phyloP scores from a whole-genome alignment of 2,113 vertebrate genomes.

The Silurus meridionalis region DNA sequence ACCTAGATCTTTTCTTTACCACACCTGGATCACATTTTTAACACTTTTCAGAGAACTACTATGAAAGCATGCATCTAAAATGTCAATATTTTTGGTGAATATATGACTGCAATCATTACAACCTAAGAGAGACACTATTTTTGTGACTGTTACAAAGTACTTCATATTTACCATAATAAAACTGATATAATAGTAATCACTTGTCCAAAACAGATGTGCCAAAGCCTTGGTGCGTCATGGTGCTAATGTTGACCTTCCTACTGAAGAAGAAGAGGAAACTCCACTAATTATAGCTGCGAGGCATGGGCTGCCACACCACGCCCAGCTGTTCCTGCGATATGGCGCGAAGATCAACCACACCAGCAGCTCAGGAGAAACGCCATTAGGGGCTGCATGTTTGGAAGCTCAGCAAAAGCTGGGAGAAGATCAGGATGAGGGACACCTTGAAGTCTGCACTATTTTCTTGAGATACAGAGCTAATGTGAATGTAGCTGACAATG shows the following conservation, averaged over 20 bases:
- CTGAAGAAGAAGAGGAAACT: constrained; percentile 59
- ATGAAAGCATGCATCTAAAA: neutral
- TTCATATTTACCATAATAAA: neutral
- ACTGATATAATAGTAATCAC: neutral
- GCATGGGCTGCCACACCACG: constrained; percentile 65
- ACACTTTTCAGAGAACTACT: neutral
- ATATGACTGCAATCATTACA: neutral
- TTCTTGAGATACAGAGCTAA: constrained; percentile 59
- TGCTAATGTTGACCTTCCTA: constrained; percentile 59
- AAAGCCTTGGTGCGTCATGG: constrained; percentile 68
- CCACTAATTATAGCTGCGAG: constrained; percentile 72
- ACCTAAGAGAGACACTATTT: neutral
- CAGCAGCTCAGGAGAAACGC: constrained; percentile 62
- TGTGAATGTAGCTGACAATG: constrained; percentile 61
- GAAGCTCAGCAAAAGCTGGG: neutral
- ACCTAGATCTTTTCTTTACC: neutral
- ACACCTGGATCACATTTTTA: neutral
- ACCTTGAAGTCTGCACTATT: constrained; percentile 65
- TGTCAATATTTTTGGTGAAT: neutral
- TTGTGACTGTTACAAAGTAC: neutral
- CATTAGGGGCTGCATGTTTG: constrained; percentile 66
- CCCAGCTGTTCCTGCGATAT: constrained; percentile 67
- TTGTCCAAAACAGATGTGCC: constrained; percentile 68
- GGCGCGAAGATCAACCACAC: constrained; percentile 56
- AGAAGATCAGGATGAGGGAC: neutral